phyloP scores from a whole-genome alignment of 1,140 invertebrate species.

The Bilobella aurantiaca region DNA sequence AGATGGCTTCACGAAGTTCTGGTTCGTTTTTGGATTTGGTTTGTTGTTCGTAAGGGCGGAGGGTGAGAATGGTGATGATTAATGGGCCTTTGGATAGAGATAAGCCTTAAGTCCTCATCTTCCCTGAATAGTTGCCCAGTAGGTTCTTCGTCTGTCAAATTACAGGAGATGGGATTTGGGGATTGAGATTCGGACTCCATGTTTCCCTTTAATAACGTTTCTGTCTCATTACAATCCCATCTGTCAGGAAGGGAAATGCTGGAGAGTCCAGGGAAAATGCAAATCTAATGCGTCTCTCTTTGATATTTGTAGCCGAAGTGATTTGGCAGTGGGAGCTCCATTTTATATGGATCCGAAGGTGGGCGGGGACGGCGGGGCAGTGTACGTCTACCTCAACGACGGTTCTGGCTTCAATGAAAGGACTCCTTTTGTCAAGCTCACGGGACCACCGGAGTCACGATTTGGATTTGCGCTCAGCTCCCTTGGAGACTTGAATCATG shows the following conservation, averaged over 20 bases:
- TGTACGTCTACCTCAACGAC: constrained; percentile 73
- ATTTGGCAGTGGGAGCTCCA: constrained; percentile 80
- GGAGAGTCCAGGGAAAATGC: neutral
- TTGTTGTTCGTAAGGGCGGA: neutral
- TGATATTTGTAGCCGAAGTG: constrained; percentile 53
- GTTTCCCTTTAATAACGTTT: neutral
- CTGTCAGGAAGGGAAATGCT: neutral
- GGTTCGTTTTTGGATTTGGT: neutral
- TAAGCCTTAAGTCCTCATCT: neutral
- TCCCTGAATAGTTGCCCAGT: too few relatives aligned
- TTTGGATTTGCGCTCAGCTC: constrained; percentile 78
- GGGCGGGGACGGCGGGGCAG: constrained; percentile 64
- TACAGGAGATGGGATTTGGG: neutral
- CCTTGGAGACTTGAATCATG: constrained; percentile 82
- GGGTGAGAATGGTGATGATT: constrained; percentile 5
- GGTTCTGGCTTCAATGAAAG: constrained; percentile 41
- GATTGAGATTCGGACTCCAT: neutral
- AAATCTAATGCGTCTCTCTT: constrained; percentile 4
- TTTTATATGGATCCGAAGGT: constrained; percentile 64
- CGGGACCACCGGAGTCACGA: constrained; percentile 59
- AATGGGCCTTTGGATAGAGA: neutral
- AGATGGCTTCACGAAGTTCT: too few relatives aligned
- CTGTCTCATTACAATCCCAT: constrained; percentile 10
- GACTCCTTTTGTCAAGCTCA: constrained; percentile 48
- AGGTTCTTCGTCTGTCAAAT: too few relatives aligned